These are phyloP conservation scores for Agonopterix subpropinquella DNA, from an alignment of 2,888 invertebrate species.

Conservation along the genomic window DNA sequence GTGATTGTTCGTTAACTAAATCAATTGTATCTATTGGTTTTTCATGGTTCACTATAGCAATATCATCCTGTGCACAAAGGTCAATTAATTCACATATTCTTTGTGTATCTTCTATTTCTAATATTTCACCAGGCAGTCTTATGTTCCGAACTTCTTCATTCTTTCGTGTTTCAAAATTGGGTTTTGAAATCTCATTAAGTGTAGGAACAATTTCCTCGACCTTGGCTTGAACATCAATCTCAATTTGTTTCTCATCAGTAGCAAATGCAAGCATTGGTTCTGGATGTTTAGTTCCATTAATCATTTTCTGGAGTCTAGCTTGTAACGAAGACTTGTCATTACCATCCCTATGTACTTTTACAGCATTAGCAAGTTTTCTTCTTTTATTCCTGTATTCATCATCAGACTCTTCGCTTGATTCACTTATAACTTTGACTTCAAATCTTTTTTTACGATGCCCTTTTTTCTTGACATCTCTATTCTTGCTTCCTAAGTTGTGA, in stretches of 20 bases:
- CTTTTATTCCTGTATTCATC: conserved; percentile 62
- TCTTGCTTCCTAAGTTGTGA: conserved; percentile 18
- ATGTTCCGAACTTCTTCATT: background rate
- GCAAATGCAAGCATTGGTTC: background rate
- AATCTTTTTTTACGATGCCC: conserved; percentile 30
- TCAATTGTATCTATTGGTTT: conserved; percentile 25
- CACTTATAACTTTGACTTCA: conserved; percentile 31
- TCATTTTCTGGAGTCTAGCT: conserved; percentile 58
- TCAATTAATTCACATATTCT: conserved; percentile 26
- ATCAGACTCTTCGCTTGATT: conserved; percentile 61
- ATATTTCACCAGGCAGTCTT: background rate
- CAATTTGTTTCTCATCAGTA: background rate
- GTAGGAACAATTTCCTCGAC: no score
- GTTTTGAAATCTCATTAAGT: no score
- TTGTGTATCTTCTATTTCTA: conserved; percentile 12
- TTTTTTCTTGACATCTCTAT: conserved; percentile 39
- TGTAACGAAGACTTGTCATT: conserved; percentile 54
- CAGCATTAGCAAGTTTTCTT: conserved; percentile 72
- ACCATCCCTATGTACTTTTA: conserved; percentile 46
- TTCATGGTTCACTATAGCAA: background rate
- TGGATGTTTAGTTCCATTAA: conserved; percentile 20
- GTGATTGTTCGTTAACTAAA: conserved; percentile 14
- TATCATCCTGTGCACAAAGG: conserved; percentile 34
- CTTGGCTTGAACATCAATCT: background rate
- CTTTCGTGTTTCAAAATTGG: background rate